phyloP scores from a whole-genome alignment of 2,888 invertebrate species.

The Phrixothrix hirtus region DNA sequence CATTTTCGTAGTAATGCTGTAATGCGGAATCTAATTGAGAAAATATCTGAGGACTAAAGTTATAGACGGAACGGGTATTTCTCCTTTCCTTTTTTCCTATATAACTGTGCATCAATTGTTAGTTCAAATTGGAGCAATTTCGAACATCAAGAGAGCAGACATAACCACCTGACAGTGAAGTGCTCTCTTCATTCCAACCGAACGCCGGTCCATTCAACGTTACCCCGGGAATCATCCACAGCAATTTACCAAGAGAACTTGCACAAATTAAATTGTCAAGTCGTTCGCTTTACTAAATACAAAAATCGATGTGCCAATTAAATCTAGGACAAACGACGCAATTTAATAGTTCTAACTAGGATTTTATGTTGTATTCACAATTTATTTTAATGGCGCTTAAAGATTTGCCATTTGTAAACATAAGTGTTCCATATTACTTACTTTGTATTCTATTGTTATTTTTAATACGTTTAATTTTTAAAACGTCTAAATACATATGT shows the following conservation, averaged over 20 bases:
- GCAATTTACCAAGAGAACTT: conserved; percentile 55
- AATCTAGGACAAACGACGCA: conserved; percentile 33
- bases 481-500: no score
- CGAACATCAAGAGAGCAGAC: conserved; percentile 55
- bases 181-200: conserved; percentile 51
- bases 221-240: conserved; percentile 49
- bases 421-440: no score
- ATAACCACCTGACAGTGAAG: conserved; percentile 57
- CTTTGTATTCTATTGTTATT: no score
- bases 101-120: conserved; percentile 43
- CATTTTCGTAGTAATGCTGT: no score
- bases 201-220: conserved; percentile 45
- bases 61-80: conserved; percentile 38
- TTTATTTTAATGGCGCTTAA: neutral
- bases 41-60: conserved; percentile 21
- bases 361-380: neutral
- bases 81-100: conserved; percentile 31
- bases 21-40: conserved; percentile 11
- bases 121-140: conserved; percentile 56
- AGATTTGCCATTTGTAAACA: no score
- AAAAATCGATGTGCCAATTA: conserved; percentile 42
- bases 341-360: conserved; percentile 19
- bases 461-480: no score
- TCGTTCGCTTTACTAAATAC: conserved; percentile 44
- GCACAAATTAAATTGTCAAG: conserved; percentile 56